These are phyloP conservation scores for Thymallus thymallus DNA, from an alignment of 2,113 vertebrate genomes.

Conservation along the genomic window DNA sequence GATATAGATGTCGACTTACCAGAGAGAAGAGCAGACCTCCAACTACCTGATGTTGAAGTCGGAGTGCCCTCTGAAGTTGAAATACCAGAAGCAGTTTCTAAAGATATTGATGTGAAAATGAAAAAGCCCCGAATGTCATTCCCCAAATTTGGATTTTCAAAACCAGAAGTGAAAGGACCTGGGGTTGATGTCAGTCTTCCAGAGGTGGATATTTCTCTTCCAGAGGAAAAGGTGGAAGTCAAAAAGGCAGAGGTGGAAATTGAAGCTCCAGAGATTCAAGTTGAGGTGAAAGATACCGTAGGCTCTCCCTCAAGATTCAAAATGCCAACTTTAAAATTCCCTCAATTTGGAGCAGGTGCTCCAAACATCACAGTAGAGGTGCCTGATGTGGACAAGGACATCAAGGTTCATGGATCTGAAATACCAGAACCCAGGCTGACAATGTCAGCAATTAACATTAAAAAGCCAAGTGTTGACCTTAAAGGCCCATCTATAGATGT, in stretches of 20 bases:
- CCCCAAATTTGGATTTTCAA: slow-evolving; percentile 19
- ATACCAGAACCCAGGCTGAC: not conserved
- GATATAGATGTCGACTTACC: not conserved
- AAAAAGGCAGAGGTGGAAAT: not conserved
- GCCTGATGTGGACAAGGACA: not conserved
- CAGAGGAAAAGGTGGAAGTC: slow-evolving; percentile 1
- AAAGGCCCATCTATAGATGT: not conserved
- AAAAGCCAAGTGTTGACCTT: not conserved
- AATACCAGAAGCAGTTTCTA: not conserved
- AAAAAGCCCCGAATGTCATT: slow-evolving; percentile 23
- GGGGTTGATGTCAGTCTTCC: slow-evolving; percentile 4
- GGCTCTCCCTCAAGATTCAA: slow-evolving; percentile 29
- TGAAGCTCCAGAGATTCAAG: not conserved
- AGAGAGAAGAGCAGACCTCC: too few relatives aligned
- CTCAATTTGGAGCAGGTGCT: slow-evolving; percentile 37
- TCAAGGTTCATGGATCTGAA: not conserved
- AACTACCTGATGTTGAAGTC: too few relatives aligned
- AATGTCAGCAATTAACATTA: slow-evolving; percentile 1
- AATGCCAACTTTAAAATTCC: slow-evolving; percentile 39
- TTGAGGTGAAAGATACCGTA: slow-evolving; percentile 14
- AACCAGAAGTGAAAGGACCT: slow-evolving; percentile 27
- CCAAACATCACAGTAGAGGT: slow-evolving; percentile 17
- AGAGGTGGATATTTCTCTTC: not conserved
- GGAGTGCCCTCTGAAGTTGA: not conserved
- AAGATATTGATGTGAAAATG: slow-evolving; percentile 5